A percentile compares a stretch with the other conserved stretches of the same genome.
Conservation (phyloP, 2,797 vertebrate species). For the Anabas testudineus region DNA sequence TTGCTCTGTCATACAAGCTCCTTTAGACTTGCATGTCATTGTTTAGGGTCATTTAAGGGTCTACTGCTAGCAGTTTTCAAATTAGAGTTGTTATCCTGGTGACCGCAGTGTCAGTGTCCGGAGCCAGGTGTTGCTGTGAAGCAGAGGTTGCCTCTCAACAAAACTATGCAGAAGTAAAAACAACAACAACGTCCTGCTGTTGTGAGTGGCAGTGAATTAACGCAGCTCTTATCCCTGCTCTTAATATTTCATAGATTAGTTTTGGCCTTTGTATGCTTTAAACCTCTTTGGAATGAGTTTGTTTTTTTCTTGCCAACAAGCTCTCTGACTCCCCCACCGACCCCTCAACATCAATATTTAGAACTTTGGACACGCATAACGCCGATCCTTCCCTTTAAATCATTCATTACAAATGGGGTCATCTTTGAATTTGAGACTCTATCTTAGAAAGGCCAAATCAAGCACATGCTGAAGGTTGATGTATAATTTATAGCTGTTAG, state of each 20-base stretch:
- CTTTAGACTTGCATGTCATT: slow-evolving; percentile 3
- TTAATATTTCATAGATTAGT: slow-evolving; percentile 72
- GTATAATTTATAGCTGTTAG: slow-evolving; percentile 65
- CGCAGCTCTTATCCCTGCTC: slow-evolving; percentile 37
- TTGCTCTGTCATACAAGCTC: slow-evolving; percentile 1
- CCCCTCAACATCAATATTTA: slow-evolving; percentile 76
- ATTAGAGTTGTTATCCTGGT: slow-evolving; percentile 21
- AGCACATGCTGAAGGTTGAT: slow-evolving; percentile 54
- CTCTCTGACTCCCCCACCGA: slow-evolving; percentile 36
- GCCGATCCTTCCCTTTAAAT: slow-evolving; percentile 69
- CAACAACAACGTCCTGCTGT: slow-evolving; percentile 4
- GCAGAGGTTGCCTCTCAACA: no score
- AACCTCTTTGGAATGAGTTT: slow-evolving; percentile 54
- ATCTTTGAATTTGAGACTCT: slow-evolving; percentile 56
- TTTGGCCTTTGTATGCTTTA: slow-evolving; percentile 65
- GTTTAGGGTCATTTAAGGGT: slow-evolving; percentile 39
- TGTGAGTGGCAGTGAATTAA: slow-evolving; percentile 37
- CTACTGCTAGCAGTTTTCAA: slow-evolving; percentile 30
- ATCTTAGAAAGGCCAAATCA: slow-evolving; percentile 55
- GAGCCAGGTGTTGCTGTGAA: no score
- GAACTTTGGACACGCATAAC: slow-evolving; percentile 63
- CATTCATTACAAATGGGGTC: slow-evolving; percentile 68
- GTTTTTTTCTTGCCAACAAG: slow-evolving; percentile 55
- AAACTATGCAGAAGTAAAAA: no score
- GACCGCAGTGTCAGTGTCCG: no score